These are phyloP conservation scores for Glyphotaelius pellucidus DNA, from an alignment of 2,888 invertebrate species.

Conservation along the genomic window DNA sequence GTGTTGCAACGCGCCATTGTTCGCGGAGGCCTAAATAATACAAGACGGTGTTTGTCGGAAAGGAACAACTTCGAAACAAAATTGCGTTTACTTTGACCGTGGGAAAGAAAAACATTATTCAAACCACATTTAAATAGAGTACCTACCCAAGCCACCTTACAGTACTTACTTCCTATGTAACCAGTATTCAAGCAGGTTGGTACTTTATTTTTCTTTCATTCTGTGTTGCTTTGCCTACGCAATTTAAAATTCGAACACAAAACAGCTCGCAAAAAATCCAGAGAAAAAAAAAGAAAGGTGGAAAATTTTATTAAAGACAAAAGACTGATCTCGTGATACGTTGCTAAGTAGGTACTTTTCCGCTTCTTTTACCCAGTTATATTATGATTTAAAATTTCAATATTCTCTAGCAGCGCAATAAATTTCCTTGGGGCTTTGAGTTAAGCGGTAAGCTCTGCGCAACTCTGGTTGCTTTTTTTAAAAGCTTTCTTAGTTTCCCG, in stretches of 20 bases:
- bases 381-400: not conserved
- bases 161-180: not conserved
- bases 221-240: not conserved
- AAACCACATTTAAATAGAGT: conserved; percentile 10
- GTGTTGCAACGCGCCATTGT: conserved; percentile 57
- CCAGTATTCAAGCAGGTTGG: not conserved
- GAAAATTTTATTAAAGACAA: not conserved
- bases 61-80: not conserved
- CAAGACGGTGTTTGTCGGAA: conserved; percentile 15
- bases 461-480: not conserved
- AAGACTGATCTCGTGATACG: not conserved
- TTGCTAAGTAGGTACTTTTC: not conserved
- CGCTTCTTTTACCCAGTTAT: not conserved
- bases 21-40: not conserved
- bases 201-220: not conserved
- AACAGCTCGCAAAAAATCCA: not conserved
- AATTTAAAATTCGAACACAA: not conserved
- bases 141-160: not conserved
- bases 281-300: not conserved
- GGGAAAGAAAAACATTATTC: conserved; percentile 11
- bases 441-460: not conserved
- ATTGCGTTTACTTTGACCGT: not conserved
- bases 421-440: conserved; percentile 14
- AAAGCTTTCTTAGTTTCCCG: not conserved
- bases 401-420: not conserved